These are phyloP conservation scores for Actenoides lindsayi DNA, from an alignment of 2,113 vertebrate genomes.

Conservation along the genomic window DNA sequence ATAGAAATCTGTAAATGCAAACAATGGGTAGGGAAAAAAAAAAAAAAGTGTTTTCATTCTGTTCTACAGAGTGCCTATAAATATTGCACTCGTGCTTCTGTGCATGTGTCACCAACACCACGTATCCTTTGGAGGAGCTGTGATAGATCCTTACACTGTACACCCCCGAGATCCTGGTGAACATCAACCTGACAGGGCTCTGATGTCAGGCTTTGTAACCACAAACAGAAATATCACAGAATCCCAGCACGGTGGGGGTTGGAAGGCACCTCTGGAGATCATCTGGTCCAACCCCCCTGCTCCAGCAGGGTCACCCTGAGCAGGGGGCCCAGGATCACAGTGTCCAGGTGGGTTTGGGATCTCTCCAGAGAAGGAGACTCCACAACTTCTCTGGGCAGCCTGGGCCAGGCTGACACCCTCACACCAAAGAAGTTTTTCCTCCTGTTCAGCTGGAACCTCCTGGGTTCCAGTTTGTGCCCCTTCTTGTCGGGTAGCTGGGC, in stretches of 20 bases:
- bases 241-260: background rate
- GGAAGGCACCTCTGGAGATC: background rate
- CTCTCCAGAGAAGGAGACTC: background rate
- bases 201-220: background rate
- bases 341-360: background rate
- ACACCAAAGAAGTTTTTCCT: too few relatives aligned
- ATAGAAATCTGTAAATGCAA: background rate
- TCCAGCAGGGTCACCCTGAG: background rate
- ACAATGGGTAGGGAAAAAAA: background rate
- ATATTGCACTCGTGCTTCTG: background rate
- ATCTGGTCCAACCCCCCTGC: background rate
- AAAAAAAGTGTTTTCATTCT: background rate
- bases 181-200: background rate
- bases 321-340: background rate
- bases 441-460: too few relatives aligned
- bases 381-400: background rate
- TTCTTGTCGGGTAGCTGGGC: too few relatives aligned
- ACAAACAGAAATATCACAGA: background rate
- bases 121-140: background rate
- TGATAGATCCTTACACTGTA: background rate
- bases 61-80: background rate
- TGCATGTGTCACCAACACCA: background rate
- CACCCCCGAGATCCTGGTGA: background rate
- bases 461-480: too few relatives aligned
- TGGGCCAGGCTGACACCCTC: background rate